Percentiles rank a stretch among this genome's conserved stretches.
Conservation (phyloP, 2,888 invertebrate genomes). For the Diaperis boleti region DNA sequence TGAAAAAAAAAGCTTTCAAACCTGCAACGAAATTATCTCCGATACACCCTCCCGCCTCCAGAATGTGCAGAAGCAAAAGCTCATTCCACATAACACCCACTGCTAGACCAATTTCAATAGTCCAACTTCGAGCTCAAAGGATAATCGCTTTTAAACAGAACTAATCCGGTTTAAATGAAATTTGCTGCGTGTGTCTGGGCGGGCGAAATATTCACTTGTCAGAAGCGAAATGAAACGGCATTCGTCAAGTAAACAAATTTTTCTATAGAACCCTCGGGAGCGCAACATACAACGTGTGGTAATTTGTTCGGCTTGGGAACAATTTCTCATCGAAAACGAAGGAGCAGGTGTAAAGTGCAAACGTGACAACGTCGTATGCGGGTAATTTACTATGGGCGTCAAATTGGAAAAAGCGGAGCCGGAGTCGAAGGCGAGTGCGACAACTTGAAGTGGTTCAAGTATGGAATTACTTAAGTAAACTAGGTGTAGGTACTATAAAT, state of each 20-base stretch:
- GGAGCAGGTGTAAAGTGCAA: slow-evolving; percentile 5
- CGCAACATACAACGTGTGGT: slow-evolving; percentile 10
- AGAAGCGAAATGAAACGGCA: background rate
- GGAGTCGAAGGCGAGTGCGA: too few species aligned
- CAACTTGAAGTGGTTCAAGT: too few species aligned
- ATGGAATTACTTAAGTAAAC: too few species aligned
- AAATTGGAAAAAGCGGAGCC: background rate
- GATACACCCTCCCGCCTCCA: too few species aligned
- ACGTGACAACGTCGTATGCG: slow-evolving; percentile 10
- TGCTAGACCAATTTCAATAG: too few species aligned
- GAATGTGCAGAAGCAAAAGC: too few species aligned
- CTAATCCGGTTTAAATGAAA: slow-evolving; percentile 19
- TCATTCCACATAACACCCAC: too few species aligned
- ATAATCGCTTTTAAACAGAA: slow-evolving; percentile 20
- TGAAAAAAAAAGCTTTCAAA: too few species aligned
- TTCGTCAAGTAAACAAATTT: too few species aligned
- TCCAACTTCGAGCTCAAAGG: too few species aligned
- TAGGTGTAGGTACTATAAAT: too few species aligned
- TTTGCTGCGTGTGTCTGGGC: slow-evolving; percentile 13
- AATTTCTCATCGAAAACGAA: slow-evolving; percentile 1
- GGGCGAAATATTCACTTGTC: slow-evolving; percentile 16
- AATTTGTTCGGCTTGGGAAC: slow-evolving; percentile 10
- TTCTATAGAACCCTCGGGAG: background rate
- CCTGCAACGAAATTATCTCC: too few species aligned
- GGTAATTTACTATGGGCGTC: slow-evolving; percentile 12